A percentile compares a stretch with the other conserved stretches of the same genome.
Evolutionary conservation across 2,113 vertebrate species (phyloP).

Genomic region (Salvelinus sp.): DNA sequence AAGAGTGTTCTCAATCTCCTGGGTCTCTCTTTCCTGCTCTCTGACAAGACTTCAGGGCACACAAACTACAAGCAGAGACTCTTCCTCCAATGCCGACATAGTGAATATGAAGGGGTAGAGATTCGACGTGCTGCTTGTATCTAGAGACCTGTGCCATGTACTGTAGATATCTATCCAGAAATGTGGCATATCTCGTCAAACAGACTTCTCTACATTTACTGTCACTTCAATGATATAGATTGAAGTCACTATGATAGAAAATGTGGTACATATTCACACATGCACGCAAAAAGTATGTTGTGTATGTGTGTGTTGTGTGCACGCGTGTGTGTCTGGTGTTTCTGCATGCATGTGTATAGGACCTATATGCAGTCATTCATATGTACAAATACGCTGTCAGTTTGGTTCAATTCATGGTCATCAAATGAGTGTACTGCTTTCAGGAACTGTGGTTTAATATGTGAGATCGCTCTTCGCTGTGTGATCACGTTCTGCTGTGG

Average conservation of each 20-base stretch:
- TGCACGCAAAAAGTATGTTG: background rate
- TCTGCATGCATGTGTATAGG: background rate
- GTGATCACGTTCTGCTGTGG: too few species aligned
- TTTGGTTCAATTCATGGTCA: background rate
- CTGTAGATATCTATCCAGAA: too few species aligned
- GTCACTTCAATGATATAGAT: too few species aligned
- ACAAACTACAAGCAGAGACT: background rate
- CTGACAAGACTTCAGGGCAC: background rate
- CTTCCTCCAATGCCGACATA: too few species aligned
- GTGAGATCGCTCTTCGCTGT: background rate
- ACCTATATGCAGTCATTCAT: background rate
- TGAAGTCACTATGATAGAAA: background rate
- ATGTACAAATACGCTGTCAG: too few species aligned
- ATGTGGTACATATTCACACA: background rate
- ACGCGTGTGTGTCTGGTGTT: background rate
- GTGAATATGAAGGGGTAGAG: too few species aligned
- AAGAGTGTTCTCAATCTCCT: background rate
- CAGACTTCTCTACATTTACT: too few species aligned
- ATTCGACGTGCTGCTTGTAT: too few species aligned
- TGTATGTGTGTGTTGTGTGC: slow-evolving; percentile 1
- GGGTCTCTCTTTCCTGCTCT: background rate
- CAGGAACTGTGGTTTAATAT: slow-evolving; percentile 7
- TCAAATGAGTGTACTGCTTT: background rate
- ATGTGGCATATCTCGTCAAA: too few species aligned
- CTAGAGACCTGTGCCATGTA: too few species aligned